Base-by-base conservation (phyloP, 2,888 invertebrate genomes). In the Plebejus melissa region DNA sequence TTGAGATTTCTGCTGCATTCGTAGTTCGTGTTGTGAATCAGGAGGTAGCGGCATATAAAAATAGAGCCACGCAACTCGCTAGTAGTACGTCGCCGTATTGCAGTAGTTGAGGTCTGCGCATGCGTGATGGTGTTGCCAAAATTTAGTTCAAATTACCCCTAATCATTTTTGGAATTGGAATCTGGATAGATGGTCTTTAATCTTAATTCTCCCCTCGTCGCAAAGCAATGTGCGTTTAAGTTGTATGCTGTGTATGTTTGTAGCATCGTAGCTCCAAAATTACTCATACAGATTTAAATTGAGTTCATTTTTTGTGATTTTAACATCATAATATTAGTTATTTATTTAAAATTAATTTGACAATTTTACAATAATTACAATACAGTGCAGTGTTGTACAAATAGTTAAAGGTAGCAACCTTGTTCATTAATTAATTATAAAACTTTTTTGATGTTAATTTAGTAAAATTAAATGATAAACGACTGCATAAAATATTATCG, bases 21-120 rank as follows among this genome's bases (percentile, higher is more conserved):
- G n/a, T 41, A 13, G 50, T 71, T 50, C 38, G n/a, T 41, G 28
- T 71, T 71, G 71, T 46, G 41, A 71, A 13, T 71, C 22, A 50
- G 7, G 41, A 46, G 28, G n/a, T 46, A 71, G 16, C 38, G 80
- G 80, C 78, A 81, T 80, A 79, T 81, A 82, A 82, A 82, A 81
- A 81, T 82, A 82, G 82, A 80, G 76, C 75, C 79, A 77, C 77
- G 79, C 76, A 76, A 75, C 74, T 77, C 65, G 32, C 32, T 65
- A 32, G 80, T 80, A 80, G 79, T 80, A 79, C 82, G 81, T 78
- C 90, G 92, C 85, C 91, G 91, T 92, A 93, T 89, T 93, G 93
- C 93, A 90, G 93, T 88, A 85, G 89, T 86, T 82, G 79, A 6
- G 74, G 9, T 77, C 46, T 79, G 87, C 93, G 92, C 93, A 90